A percentile compares a stretch with the other conserved stretches of the same genome.
phyloP scores from a whole-genome alignment of 2,888 invertebrate genomes.

The Tetranychus truncatus region DNA sequence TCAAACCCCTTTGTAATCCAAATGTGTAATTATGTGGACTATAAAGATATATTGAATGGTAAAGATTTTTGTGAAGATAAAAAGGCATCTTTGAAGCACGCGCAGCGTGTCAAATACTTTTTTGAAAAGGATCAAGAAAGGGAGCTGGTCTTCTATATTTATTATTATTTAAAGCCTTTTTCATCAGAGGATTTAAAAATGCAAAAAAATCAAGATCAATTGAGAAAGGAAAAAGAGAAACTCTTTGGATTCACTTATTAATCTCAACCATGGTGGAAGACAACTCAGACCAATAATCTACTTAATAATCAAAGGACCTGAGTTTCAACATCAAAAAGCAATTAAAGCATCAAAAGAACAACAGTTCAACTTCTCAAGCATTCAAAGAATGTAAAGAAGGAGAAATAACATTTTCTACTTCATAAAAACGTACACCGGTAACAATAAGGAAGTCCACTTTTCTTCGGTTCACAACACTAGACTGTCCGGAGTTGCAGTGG shows the following conservation, averaged over 20 bases:
- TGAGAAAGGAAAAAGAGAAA: background rate
- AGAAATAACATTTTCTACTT: background rate
- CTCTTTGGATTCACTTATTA: background rate
- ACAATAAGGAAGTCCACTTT: background rate
- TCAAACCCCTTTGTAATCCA: background rate
- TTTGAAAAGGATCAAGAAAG: background rate
- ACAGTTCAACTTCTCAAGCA: background rate
- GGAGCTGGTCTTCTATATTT: background rate
- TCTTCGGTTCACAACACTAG: no score
- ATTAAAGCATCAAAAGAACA: background rate
- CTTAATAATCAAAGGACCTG: background rate
- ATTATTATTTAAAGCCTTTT: background rate
- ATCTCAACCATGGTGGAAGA: background rate
- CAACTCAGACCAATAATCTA: background rate
- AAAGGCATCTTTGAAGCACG: background rate
- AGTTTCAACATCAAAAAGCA: background rate
- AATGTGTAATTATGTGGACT: background rate
- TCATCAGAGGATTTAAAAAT: background rate
- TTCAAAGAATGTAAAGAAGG: background rate
- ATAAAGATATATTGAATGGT: background rate
- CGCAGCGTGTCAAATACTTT: slow-evolving; percentile 1
- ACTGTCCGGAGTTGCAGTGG: no score
- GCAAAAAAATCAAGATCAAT: background rate
- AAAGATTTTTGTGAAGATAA: background rate
- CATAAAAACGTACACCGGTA: background rate